These are phyloP conservation scores for Lemur catta DNA, from an alignment of 2,797 vertebrate species.

Conservation along the genomic window DNA sequence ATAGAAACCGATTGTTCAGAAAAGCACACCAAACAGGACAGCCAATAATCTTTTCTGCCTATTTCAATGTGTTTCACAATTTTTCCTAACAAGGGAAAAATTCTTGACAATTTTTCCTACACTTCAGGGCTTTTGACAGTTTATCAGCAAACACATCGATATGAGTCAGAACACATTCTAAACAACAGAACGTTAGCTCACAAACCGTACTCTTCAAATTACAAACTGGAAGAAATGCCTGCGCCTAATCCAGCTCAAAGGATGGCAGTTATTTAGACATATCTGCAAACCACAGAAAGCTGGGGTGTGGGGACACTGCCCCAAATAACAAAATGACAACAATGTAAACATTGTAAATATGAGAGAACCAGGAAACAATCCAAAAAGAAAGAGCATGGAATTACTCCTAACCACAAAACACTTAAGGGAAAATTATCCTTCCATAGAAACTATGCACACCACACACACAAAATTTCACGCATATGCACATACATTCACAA, in stretches of 20 bases:
- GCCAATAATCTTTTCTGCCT: not conserved
- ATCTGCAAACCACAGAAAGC: not conserved
- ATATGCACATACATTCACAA: not conserved
- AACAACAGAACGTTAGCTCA: not conserved
- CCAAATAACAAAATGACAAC: not conserved
- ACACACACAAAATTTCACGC: not conserved
- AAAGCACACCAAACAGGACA: not conserved
- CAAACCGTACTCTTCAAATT: not conserved
- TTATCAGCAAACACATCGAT: not conserved
- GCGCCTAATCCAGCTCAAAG: not conserved
- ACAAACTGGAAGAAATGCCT: not conserved
- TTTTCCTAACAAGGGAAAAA: not conserved
- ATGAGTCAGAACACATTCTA: not conserved
- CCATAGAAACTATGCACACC: not conserved
- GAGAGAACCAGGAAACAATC: not conserved
- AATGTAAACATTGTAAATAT: not conserved
- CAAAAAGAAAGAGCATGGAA: not conserved
- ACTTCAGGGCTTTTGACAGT: not conserved
- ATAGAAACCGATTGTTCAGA: not conserved
- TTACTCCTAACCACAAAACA: not conserved
- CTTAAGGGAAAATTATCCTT: not conserved
- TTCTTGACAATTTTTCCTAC: not conserved
- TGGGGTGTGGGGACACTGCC: not conserved
- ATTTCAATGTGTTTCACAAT: constrained; percentile 1
- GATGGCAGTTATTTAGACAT: not conserved